Evolutionary conservation across 2,888 invertebrate genomes (phyloP), one percentile per base, ranked within the genome.

Genomic region (Brachypterus glaber): DNA sequence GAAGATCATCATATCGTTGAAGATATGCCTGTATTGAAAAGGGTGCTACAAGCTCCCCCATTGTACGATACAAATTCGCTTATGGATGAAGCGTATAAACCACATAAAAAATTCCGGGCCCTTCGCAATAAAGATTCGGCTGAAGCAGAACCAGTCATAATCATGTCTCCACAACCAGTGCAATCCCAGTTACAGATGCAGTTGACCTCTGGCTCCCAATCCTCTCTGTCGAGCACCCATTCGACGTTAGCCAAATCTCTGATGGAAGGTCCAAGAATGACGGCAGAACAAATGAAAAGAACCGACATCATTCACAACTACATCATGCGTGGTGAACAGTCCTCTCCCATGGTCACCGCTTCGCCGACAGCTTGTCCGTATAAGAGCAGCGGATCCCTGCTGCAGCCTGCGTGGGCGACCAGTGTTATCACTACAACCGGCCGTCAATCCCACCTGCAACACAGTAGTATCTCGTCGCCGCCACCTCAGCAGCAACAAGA

Each of bases 51-150:
- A 62, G 91, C 92, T 1, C 92, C 92, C 1, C 92, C 91, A 0
- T 69, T 91, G 4, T 88, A 90, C 65, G 89, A 90, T 60, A 88
- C 90, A 38, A 85, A 86, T 59, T 82, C 86, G 2, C 67, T 92
- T 39, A 91, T 92, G 90, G 90, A 91, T 63, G 91, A 90, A 67
- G 90, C 90, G 11, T 92, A 92, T 70, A 89, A 91, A 63, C 91
- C 91, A 43, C 92, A 92, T 72, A 92, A 92, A 68, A 92, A 92
- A 66, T 92, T 92, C 75, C 79, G 92, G 30, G 88, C 88, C 2
- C 70, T 88, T 60, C 72, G 87, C 16, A 64, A 66, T 44, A 84
- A 86, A 52, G 87, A 88, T 59, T 78, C 79, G 2, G 83, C 82
- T 29, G 87, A 87, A 57, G 84, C 85, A 2, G 79, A 80, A 54